Percentiles rank a stretch among this genome's conserved stretches.
Conservation (phyloP, 2,888 invertebrate genomes). For the Eilema caniola region DNA sequence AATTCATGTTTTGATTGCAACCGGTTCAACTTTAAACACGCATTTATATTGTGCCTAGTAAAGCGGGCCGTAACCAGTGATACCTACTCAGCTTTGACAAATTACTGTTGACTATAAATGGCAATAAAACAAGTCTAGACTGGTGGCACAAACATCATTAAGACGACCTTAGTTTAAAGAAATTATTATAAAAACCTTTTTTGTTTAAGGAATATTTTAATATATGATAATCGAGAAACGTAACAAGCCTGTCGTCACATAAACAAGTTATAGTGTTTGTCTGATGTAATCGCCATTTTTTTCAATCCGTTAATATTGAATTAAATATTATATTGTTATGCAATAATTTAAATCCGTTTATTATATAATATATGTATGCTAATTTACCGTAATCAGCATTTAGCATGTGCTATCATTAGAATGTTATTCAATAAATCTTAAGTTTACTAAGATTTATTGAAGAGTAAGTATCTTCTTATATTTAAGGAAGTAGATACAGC, state of each 20-base stretch:
- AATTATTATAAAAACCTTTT: too few relatives aligned
- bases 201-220: too few relatives aligned
- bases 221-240: slow-evolving; percentile 15
- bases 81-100: neutral
- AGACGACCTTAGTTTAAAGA: too few relatives aligned
- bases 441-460: neutral
- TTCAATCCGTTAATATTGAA: slow-evolving; percentile 31
- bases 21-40: neutral
- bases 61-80: neutral
- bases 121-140: neutral
- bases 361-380: neutral
- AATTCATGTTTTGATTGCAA: neutral
- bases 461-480: too few relatives aligned
- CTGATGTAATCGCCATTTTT: slow-evolving; percentile 34
- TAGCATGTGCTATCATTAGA: neutral
- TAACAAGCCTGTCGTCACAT: slow-evolving; percentile 34
- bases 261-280: neutral
- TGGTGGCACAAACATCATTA: too few relatives aligned
- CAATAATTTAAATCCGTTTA: neutral
- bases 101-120: neutral
- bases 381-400: neutral
- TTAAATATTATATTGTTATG: slow-evolving; percentile 26
- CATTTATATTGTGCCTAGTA: neutral
- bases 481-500: neutral
- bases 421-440: slow-evolving; percentile 1